Percentiles rank a stretch among this genome's conserved stretches.
Conservation (phyloP, 2,888 invertebrate species). For the Limenitis camilla region DNA sequence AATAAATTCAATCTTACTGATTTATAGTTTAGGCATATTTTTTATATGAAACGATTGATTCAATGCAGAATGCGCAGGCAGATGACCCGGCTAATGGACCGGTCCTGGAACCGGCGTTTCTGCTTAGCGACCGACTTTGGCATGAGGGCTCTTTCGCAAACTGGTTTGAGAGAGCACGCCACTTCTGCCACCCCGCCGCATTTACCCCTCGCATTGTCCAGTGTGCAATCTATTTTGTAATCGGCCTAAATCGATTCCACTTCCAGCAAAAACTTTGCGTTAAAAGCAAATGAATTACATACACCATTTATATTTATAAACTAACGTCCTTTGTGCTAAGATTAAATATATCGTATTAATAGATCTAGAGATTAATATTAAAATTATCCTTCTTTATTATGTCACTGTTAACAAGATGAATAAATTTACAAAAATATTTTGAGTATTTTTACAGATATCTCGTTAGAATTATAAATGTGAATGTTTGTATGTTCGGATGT, state of each 20-base stretch:
- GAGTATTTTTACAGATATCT: too few relatives aligned
- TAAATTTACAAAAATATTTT: too few relatives aligned
- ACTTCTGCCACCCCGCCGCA: constrained; percentile 27
- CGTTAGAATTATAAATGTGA: too few relatives aligned
- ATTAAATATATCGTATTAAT: too few relatives aligned
- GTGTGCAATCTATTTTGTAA: constrained; percentile 9
- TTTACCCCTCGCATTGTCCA: constrained; percentile 24
- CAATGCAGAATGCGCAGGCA: constrained; percentile 30
- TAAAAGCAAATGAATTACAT: background rate
- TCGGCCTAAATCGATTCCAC: background rate
- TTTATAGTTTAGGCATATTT: background rate
- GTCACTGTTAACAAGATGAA: too few relatives aligned
- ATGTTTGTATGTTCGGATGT: too few relatives aligned
- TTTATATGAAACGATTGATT: constrained; percentile 3
- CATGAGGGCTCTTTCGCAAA: constrained; percentile 58
- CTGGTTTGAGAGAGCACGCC: constrained; percentile 49
- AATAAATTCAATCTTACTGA: background rate
- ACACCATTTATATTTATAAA: background rate
- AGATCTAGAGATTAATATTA: too few relatives aligned
- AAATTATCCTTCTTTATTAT: too few relatives aligned
- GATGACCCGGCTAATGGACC: constrained; percentile 47
- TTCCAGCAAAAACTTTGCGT: background rate
- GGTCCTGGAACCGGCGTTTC: constrained; percentile 32
- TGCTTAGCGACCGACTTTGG: constrained; percentile 43
- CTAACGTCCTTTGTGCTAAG: too few relatives aligned